Conservation (phyloP, 2,113 vertebrate species). For the Hystrix brachyura region DNA sequence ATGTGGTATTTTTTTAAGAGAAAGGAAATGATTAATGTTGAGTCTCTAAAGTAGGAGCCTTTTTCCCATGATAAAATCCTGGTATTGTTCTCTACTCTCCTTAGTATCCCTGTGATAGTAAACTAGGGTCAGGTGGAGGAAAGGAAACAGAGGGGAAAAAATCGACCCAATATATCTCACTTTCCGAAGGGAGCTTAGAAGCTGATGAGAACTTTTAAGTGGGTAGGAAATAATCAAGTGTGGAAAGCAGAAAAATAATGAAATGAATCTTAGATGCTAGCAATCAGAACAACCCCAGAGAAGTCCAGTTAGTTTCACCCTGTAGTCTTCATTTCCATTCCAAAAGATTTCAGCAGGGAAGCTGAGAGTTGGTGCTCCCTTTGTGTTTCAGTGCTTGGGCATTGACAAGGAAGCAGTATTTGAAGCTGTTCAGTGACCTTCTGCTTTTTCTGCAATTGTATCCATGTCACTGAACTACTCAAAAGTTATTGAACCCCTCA, state of each 20-base stretch:
- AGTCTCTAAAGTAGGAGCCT: neutral
- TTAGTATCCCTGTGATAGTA: neutral
- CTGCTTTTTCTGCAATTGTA: conserved; percentile 87
- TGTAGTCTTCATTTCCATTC: conserved; percentile 81
- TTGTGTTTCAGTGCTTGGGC: conserved; percentile 81
- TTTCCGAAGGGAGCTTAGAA: conserved; percentile 70
- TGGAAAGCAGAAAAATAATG: conserved; percentile 77
- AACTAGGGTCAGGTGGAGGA: conserved; percentile 35
- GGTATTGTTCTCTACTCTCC: neutral
- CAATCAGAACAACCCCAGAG: conserved; percentile 62
- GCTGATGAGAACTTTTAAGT: conserved; percentile 72
- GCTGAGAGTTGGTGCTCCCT: conserved; percentile 75
- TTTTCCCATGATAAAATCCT: conserved; percentile 54
- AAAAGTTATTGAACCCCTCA: conserved; percentile 85
- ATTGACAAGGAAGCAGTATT: conserved; percentile 86
- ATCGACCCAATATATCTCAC: conserved; percentile 54
- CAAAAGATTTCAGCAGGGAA: conserved; percentile 82
- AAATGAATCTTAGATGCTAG: conserved; percentile 61
- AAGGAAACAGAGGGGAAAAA: conserved; percentile 51
- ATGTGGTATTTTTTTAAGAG: conserved; percentile 45
- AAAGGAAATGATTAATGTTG: conserved; percentile 54
- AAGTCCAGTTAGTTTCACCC: conserved; percentile 76
- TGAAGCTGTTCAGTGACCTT: conserved; percentile 97
- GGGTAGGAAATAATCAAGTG: conserved; percentile 65
- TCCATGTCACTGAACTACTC: conserved; percentile 88